A percentile compares a stretch with the other conserved stretches of the same genome.
Conservation (phyloP, 2,888 invertebrate genomes). For the Proisotoma minuta region DNA sequence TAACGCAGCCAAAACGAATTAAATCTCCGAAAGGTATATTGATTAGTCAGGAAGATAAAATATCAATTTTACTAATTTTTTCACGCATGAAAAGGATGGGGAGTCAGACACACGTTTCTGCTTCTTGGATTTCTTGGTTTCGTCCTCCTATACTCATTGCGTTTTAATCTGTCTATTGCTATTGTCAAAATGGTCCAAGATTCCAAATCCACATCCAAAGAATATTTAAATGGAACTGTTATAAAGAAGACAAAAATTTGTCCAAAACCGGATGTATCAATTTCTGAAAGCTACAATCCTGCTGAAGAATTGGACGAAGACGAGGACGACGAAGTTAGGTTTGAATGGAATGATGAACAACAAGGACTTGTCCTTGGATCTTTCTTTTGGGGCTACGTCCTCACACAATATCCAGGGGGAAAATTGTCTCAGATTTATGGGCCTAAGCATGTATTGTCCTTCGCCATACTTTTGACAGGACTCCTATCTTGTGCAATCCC, state of each 20-base stretch:
- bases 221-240: not conserved
- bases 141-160: constrained; percentile 21
- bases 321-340: constrained; percentile 3
- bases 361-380: constrained; percentile 50
- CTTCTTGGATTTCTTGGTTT: constrained; percentile 23
- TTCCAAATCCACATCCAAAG: not conserved
- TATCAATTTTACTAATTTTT: no score
- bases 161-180: constrained; percentile 26
- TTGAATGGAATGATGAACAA: constrained; percentile 32
- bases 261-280: not conserved
- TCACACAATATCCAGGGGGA: constrained; percentile 79
- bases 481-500: constrained; percentile 78
- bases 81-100: constrained; percentile 23
- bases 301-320: no score
- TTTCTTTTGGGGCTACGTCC: constrained; percentile 79
- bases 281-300: not conserved
- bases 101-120: constrained; percentile 26
- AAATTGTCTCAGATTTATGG: constrained; percentile 74
- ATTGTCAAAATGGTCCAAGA: constrained; percentile 1
- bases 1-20: no score
- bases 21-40: no score
- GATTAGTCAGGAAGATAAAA: no score
- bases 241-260: not conserved
- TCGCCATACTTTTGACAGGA: constrained; percentile 77
- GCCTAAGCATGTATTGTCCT: constrained; percentile 76